These are phyloP conservation scores for Heliothis subflexa DNA, from an alignment of 1,140 invertebrate genomes.

Conservation along the genomic window DNA sequence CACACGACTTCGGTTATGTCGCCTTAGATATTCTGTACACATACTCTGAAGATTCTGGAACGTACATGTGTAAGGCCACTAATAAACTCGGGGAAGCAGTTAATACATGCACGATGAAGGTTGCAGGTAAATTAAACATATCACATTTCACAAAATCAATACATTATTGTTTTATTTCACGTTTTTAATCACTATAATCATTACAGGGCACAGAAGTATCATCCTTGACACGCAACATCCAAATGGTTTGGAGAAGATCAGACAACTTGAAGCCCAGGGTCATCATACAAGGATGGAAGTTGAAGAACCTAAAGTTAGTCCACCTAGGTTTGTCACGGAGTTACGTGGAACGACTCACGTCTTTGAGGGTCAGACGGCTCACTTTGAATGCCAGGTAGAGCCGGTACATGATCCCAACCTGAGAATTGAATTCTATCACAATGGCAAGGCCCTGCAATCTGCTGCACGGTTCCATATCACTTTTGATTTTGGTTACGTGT, in stretches of 20 bases:
- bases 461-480: conserved; percentile 96
- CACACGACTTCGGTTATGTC: conserved; percentile 98
- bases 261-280: conserved; percentile 94
- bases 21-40: conserved; percentile 97
- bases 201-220: conserved; percentile 91
- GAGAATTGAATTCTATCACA: conserved; percentile 96
- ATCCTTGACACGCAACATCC: conserved; percentile 97
- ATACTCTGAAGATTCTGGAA: conserved; percentile 97
- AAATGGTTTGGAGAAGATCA: conserved; percentile 96
- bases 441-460: conserved; percentile 94
- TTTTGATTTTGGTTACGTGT: conserved; percentile 98
- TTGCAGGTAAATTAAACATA: conserved; percentile 87
- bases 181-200: not conserved
- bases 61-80: conserved; percentile 97
- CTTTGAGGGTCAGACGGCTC: conserved; percentile 94
- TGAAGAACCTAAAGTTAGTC: conserved; percentile 91
- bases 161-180: too few species aligned
- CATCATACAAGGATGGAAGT: conserved; percentile 92
- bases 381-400: conserved; percentile 96
- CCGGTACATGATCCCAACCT: conserved; percentile 96
- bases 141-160: not conserved
- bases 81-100: conserved; percentile 97
- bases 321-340: conserved; percentile 94
- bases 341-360: conserved; percentile 94
- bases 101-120: conserved; percentile 95